A percentile compares a stretch with the other conserved stretches of the same genome.
Evolutionary conservation across 2,888 invertebrate species (phyloP).

Genomic region (Acanthopleura granulata): DNA sequence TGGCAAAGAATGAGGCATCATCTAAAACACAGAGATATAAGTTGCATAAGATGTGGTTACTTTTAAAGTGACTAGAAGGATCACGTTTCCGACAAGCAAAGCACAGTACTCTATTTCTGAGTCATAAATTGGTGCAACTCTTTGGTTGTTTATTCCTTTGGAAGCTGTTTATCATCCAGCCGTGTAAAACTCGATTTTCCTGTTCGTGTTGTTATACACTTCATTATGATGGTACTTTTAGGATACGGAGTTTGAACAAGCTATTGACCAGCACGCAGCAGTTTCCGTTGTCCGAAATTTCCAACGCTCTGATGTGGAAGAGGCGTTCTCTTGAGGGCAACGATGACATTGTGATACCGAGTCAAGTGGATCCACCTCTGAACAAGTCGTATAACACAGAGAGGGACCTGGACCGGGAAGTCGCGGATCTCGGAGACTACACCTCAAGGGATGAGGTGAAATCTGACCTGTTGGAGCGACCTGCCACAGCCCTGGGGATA

Average conservation of each 20-base stretch:
- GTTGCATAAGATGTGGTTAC: no score
- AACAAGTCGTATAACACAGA: conserved; percentile 12
- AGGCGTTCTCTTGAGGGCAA: conserved; percentile 16
- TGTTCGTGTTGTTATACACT: neutral
- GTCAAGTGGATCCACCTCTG: neutral
- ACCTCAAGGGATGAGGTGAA: no score
- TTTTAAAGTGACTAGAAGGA: no score
- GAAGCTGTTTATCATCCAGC: no score
- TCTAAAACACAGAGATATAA: no score
- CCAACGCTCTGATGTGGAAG: conserved; percentile 13
- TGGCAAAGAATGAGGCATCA: no score
- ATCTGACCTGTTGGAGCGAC: neutral
- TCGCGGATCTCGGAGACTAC: neutral
- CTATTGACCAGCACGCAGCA: conserved; percentile 32
- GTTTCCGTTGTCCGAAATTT: conserved; percentile 5
- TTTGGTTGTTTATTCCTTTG: no score
- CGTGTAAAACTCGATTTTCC: neutral
- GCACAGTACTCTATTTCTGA: no score
- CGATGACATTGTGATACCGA: conserved; percentile 16
- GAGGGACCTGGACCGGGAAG: conserved; percentile 8
- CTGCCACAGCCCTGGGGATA: conserved; percentile 16
- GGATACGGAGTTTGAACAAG: conserved; percentile 32
- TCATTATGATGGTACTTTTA: conserved; percentile 21
- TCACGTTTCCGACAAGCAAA: no score
- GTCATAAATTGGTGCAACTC: no score